Evolutionary conservation across 2,113 vertebrate genomes (phyloP).

Genomic region (Labrus mixtus): DNA sequence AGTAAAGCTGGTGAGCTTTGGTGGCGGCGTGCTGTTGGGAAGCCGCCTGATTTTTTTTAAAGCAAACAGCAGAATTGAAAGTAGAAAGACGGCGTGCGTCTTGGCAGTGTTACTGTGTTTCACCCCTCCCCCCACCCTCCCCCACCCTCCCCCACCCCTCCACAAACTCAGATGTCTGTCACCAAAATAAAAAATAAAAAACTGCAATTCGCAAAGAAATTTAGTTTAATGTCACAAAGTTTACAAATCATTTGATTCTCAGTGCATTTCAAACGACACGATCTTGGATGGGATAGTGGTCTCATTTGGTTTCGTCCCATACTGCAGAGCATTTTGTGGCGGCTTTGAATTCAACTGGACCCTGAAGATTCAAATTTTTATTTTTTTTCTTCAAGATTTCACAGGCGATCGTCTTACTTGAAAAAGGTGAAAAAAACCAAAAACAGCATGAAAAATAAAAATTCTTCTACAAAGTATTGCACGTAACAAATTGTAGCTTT

Average conservation of each 20-base stretch:
- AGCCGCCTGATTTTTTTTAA: background rate
- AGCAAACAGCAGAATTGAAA: constrained; percentile 13
- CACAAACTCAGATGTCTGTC: constrained; percentile 1
- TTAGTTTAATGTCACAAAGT: constrained; percentile 29
- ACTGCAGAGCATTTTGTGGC: constrained; percentile 35
- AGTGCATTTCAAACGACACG: constrained; percentile 65
- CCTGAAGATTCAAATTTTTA: constrained; percentile 45
- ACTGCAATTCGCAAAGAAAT: background rate
- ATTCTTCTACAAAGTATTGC: constrained; percentile 82
- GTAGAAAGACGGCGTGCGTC: constrained; percentile 24
- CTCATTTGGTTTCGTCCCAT: constrained; percentile 45
- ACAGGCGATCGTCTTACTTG: constrained; percentile 16
- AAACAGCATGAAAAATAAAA: constrained; percentile 70
- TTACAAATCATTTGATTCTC: constrained; percentile 42
- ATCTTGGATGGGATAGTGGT: constrained; percentile 36
- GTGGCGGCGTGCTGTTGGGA: constrained; percentile 2
- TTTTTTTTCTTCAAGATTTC: constrained; percentile 37
- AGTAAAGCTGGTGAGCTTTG: background rate
- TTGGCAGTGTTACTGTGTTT: constrained; percentile 68
- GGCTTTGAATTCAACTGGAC: constrained; percentile 53
- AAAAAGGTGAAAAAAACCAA: background rate
- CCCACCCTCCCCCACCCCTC: too few relatives aligned
- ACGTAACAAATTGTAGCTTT: constrained; percentile 76
- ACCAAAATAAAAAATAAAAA: constrained; percentile 10
- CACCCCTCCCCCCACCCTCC: constrained; percentile 5